A percentile compares a stretch with the other conserved stretches of the same genome.
phyloP scores from a whole-genome alignment of 2,797 vertebrate species.

The Alca torda region DNA sequence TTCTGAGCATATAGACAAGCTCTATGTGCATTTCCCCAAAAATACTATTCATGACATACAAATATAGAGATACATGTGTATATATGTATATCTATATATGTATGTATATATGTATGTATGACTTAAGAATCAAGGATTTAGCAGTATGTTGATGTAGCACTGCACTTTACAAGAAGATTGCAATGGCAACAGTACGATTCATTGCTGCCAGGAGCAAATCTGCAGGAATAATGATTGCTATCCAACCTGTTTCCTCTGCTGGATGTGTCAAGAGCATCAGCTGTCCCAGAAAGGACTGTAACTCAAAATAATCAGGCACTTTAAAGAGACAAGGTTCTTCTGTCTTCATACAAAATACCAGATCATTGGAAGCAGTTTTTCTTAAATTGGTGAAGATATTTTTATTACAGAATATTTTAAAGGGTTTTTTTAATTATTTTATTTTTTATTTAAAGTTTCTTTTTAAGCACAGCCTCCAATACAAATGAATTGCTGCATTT shows the following conservation, averaged over 20 bases:
- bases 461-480: background rate
- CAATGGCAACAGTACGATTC: background rate
- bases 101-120: background rate
- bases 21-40: background rate
- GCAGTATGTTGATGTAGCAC: background rate
- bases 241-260: conserved; percentile 51
- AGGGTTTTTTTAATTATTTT: background rate
- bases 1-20: background rate
- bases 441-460: background rate
- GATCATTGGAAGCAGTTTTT: background rate
- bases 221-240: background rate
- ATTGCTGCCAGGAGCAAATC: background rate
- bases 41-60: background rate
- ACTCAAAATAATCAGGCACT: background rate
- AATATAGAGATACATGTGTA: accelerated
- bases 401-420: background rate
- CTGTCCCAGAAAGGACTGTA: background rate
- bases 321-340: background rate
- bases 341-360: background rate
- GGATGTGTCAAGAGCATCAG: background rate
- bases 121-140: background rate
- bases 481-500: background rate
- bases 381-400: background rate
- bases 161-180: background rate
- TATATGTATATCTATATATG: no score